Percentiles rank a stretch among this genome's conserved stretches.
phyloP scores from a whole-genome alignment of 2,888 invertebrate species.

The Oxystoma pomonae region DNA sequence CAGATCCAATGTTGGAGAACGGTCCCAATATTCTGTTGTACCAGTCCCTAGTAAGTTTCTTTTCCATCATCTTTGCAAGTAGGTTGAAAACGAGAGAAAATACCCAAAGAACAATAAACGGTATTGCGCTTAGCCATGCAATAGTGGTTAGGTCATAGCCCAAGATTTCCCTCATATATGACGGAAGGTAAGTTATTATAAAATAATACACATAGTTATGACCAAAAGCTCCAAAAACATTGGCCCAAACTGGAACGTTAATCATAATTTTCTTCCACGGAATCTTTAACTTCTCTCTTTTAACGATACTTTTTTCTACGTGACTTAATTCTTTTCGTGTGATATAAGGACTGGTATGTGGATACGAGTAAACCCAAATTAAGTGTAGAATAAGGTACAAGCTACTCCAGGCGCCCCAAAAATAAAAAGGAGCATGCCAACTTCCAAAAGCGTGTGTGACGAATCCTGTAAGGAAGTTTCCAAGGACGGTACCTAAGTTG shows the following conservation, averaged over 20 bases:
- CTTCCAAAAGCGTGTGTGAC: slow-evolving; percentile 60
- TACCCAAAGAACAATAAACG: slow-evolving; percentile 19
- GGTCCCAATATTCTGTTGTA: slow-evolving; percentile 17
- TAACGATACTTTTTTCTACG: background rate
- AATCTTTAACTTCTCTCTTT: slow-evolving; percentile 10
- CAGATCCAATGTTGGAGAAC: slow-evolving; percentile 54
- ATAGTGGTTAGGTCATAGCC: slow-evolving; percentile 17
- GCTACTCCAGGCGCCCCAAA: slow-evolving; percentile 13
- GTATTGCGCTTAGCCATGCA: slow-evolving; percentile 16
- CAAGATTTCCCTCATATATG: slow-evolving; percentile 45
- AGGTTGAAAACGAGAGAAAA: slow-evolving; percentile 10
- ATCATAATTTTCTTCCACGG: slow-evolving; percentile 24
- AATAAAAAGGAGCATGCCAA: slow-evolving; percentile 53
- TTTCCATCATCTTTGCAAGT: slow-evolving; percentile 5
- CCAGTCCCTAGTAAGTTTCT: background rate
- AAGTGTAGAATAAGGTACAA: slow-evolving; percentile 9
- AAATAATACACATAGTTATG: slow-evolving; percentile 64
- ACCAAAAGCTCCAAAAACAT: slow-evolving; percentile 63
- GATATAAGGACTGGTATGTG: slow-evolving; percentile 50
- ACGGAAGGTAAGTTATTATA: slow-evolving; percentile 61
- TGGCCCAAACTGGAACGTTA: slow-evolving; percentile 26
- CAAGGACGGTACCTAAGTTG: slow-evolving; percentile 62
- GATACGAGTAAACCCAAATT: slow-evolving; percentile 50
- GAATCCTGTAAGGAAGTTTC: slow-evolving; percentile 62
- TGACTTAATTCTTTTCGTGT: slow-evolving; percentile 21